phyloP scores from a whole-genome alignment of 2,797 vertebrate genomes.

The Eremophila alpestris region DNA sequence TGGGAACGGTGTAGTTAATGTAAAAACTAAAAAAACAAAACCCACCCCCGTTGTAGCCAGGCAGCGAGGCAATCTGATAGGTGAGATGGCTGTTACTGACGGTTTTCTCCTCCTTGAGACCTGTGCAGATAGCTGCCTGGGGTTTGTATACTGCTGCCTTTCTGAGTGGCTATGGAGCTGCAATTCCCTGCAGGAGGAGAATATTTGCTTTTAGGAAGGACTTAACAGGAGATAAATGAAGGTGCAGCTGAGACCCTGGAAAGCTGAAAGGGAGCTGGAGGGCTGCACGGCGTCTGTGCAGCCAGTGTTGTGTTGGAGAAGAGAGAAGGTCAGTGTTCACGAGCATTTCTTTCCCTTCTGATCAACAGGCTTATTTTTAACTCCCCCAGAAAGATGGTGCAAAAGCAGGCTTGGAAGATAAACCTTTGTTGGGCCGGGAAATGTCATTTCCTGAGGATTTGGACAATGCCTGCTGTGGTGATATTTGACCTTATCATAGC shows the following conservation, averaged over 20 bases:
- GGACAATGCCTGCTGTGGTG: not conserved
- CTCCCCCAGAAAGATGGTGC: not conserved
- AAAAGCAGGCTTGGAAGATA: not conserved
- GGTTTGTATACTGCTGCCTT: fast-evolving
- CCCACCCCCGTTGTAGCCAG: fast-evolving
- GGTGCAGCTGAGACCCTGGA: fast-evolving
- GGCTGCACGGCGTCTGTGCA: not conserved
- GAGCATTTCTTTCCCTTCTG: not conserved
- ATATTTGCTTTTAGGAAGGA: not conserved
- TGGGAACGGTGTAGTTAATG: not conserved
- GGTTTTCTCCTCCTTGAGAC: not conserved
- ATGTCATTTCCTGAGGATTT: not conserved
- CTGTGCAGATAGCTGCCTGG: fast-evolving
- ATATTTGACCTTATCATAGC: not conserved
- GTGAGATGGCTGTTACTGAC: not conserved
- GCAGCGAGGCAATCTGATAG: fast-evolving
- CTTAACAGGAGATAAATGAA: not conserved
- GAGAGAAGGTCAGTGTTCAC: not conserved
- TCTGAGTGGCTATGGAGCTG: fast-evolving
- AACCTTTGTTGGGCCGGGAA: not conserved
- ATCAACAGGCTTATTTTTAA: slow-evolving; percentile 57
- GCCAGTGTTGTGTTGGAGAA: not conserved
- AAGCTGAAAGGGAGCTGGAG: not conserved
- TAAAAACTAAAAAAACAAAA: not conserved
- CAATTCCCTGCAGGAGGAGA: not conserved